phyloP scores from a whole-genome alignment of 2,888 invertebrate genomes.

The Aplocera efformata region DNA sequence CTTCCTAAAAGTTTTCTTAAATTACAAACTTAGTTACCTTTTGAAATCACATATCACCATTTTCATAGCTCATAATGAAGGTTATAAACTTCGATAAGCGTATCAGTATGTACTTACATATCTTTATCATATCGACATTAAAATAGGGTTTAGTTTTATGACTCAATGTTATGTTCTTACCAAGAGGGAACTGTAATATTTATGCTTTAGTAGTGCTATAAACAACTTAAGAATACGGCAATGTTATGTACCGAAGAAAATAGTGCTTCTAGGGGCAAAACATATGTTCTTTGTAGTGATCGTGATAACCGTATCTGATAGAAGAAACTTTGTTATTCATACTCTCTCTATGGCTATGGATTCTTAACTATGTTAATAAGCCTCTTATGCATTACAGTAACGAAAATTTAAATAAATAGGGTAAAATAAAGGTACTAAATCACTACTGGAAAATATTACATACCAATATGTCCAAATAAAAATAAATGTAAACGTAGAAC shows the following conservation, averaged over 20 bases:
- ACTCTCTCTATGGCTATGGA: slow-evolving; percentile 1
- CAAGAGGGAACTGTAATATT: slow-evolving; percentile 38
- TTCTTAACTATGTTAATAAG: neutral
- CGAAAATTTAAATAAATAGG: no score
- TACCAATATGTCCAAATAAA: no score
- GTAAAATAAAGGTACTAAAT: no score
- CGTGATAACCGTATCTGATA: slow-evolving; percentile 29
- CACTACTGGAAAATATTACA: no score
- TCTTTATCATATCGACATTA: slow-evolving; percentile 58
- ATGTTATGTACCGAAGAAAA: slow-evolving; percentile 21
- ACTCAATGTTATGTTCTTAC: slow-evolving; percentile 38
- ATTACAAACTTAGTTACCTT: slow-evolving; percentile 16
- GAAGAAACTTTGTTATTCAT: slow-evolving; percentile 3
- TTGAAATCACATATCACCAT: no score
- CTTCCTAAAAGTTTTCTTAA: no score
- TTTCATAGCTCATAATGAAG: slow-evolving; percentile 12
- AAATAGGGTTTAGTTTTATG: slow-evolving; percentile 51
- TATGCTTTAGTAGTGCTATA: slow-evolving; percentile 41
- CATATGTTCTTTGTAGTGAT: slow-evolving; percentile 30
- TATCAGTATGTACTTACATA: slow-evolving; percentile 38
- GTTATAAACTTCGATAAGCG: slow-evolving; percentile 12
- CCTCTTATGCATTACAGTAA: neutral
- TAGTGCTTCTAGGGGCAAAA: slow-evolving; percentile 19
- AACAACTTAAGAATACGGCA: slow-evolving; percentile 37
- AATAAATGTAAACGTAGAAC: no score